A percentile compares a stretch with the other conserved stretches of the same genome.
Evolutionary conservation across 2,113 vertebrate species (phyloP).

Genomic region (Stegastes partitus): DNA sequence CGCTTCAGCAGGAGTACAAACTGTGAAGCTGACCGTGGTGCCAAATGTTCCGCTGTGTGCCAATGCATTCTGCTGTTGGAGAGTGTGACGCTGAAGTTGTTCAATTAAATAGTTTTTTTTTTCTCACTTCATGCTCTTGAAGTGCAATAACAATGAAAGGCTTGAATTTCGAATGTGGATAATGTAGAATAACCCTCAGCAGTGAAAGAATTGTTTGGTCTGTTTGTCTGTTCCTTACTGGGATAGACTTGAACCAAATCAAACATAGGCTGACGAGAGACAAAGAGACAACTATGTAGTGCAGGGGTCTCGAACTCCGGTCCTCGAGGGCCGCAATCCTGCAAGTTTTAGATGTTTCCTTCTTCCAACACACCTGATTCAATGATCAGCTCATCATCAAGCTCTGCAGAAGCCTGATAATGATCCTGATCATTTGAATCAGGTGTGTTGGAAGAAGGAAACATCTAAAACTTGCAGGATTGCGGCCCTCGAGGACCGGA

Average conservation of each 20-base stretch:
- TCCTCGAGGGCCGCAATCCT: too few species aligned
- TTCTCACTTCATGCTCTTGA: background rate
- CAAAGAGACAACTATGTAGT: background rate
- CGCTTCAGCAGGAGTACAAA: slow-evolving; percentile 16
- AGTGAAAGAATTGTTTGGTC: background rate
- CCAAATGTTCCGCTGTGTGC: slow-evolving; percentile 39
- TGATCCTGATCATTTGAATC: too few species aligned
- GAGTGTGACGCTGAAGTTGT: slow-evolving; percentile 20
- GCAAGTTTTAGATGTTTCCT: too few species aligned
- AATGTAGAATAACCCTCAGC: background rate
- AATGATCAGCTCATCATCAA: too few species aligned
- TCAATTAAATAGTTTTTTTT: background rate
- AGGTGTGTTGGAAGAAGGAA: too few species aligned
- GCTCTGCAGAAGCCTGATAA: too few species aligned
- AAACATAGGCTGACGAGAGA: background rate
- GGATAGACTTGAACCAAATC: background rate
- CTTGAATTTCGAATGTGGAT: background rate
- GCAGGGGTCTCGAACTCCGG: too few species aligned
- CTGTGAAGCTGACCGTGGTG: slow-evolving; percentile 16
- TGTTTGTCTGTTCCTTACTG: background rate
- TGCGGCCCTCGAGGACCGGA: too few species aligned
- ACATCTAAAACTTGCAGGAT: too few species aligned
- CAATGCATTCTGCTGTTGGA: background rate
- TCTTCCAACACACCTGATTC: too few species aligned
- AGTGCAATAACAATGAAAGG: background rate